Evolutionary conservation across 2,888 invertebrate species (phyloP).

Genomic region (Saturnia japonica): DNA sequence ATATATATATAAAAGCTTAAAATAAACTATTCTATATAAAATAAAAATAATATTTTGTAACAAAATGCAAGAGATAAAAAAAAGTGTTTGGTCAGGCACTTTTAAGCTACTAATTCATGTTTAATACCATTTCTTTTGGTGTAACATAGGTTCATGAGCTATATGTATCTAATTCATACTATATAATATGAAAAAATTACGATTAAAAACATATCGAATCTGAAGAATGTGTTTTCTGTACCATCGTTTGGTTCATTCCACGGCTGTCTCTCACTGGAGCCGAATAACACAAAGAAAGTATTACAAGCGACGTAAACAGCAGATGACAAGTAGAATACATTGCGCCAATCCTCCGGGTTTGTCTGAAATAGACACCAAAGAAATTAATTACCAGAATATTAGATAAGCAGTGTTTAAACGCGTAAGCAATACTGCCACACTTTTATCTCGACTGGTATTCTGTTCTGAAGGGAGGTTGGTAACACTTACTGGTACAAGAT

Average conservation of each 20-base stretch:
- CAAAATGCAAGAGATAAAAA: too few relatives aligned
- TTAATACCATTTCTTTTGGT: too few relatives aligned
- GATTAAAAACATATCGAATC: too few relatives aligned
- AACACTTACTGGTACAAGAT: background rate
- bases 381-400: too few relatives aligned
- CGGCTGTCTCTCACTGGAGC: conserved; percentile 67
- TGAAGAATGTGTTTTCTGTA: background rate
- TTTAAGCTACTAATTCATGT: too few relatives aligned
- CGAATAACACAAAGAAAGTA: conserved; percentile 83
- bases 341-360: conserved; percentile 83
- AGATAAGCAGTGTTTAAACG: background rate
- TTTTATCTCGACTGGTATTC: background rate
- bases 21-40: too few relatives aligned
- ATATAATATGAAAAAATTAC: too few relatives aligned
- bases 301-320: conserved; percentile 84
- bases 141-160: too few relatives aligned
- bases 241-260: conserved; percentile 81
- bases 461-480: background rate
- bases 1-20: too few relatives aligned
- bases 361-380: conserved; percentile 45
- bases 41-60: too few relatives aligned
- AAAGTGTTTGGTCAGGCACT: too few relatives aligned
- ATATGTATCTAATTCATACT: too few relatives aligned
- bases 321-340: conserved; percentile 85
- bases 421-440: background rate